phyloP scores from a whole-genome alignment of 2,113 vertebrate genomes.

The Willisornis vidua region DNA sequence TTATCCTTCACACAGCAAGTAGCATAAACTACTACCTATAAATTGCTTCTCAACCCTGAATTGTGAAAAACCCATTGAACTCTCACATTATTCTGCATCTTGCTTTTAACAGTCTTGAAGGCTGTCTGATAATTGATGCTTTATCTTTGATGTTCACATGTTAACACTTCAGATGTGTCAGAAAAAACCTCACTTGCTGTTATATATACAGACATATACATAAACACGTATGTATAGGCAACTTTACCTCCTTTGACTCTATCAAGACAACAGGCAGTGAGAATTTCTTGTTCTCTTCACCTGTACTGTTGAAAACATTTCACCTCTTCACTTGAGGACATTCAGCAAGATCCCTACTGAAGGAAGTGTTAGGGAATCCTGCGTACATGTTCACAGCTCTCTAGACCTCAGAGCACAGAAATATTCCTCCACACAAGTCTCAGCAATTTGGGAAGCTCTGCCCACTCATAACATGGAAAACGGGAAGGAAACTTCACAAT shows the following conservation, averaged over 20 bases:
- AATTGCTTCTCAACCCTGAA: neutral
- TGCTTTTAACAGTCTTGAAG: neutral
- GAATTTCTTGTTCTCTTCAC: neutral
- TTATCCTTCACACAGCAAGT: neutral
- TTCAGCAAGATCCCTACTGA: neutral
- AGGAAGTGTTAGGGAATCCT: neutral
- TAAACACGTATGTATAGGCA: neutral
- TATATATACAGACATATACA: neutral
- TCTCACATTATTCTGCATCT: neutral
- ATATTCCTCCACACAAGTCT: neutral
- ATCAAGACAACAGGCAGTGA: neutral
- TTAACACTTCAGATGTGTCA: neutral
- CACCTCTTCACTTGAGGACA: neutral
- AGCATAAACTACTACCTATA: neutral
- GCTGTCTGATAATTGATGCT: neutral
- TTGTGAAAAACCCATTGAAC: neutral
- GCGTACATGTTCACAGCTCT: neutral
- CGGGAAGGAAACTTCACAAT: neutral
- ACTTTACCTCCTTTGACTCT: neutral
- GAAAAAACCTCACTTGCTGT: neutral
- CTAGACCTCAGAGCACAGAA: neutral
- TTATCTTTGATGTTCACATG: neutral
- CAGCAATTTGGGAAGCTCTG: neutral
- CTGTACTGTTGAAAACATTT: neutral
- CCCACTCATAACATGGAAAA: neutral